phyloP scores from a whole-genome alignment of 2,888 invertebrate species.

The Troides aeacus region DNA sequence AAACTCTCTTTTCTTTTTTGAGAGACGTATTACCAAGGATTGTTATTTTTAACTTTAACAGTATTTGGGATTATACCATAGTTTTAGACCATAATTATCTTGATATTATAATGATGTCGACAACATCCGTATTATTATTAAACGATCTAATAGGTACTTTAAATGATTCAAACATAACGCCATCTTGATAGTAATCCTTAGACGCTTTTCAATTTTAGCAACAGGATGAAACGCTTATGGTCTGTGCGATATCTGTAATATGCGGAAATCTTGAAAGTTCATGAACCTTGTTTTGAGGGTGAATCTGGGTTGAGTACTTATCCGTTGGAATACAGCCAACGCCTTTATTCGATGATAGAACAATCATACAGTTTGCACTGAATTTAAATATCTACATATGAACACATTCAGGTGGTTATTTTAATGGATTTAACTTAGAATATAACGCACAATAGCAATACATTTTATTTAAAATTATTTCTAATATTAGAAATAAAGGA shows the following conservation, averaged over 20 bases:
- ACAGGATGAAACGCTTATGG: slow-evolving; percentile 32
- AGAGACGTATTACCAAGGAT: neutral
- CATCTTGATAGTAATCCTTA: slow-evolving; percentile 1
- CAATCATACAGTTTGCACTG: slow-evolving; percentile 35
- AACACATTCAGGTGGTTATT: neutral
- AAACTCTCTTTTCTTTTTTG: slow-evolving; percentile 2
- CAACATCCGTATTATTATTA: neutral
- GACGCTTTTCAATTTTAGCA: slow-evolving; percentile 36
- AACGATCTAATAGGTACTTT: neutral
- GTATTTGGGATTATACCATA: neutral
- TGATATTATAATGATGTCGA: neutral
- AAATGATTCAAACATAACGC: slow-evolving; percentile 1
- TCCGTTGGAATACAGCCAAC: slow-evolving; percentile 70
- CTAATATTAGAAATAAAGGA: neutral
- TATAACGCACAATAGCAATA: neutral
- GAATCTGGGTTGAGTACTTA: slow-evolving; percentile 64
- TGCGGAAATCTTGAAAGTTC: slow-evolving; percentile 63
- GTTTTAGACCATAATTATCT: too few relatives aligned
- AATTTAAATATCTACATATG: slow-evolving; percentile 15
- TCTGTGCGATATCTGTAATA: slow-evolving; percentile 40
- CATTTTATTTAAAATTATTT: neutral
- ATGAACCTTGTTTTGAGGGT: slow-evolving; percentile 67
- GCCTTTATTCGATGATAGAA: slow-evolving; percentile 58
- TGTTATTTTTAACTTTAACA: neutral
- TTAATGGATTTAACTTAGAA: neutral